Conservation (phyloP, 2,888 invertebrate species). For the Tethea ocularis region DNA sequence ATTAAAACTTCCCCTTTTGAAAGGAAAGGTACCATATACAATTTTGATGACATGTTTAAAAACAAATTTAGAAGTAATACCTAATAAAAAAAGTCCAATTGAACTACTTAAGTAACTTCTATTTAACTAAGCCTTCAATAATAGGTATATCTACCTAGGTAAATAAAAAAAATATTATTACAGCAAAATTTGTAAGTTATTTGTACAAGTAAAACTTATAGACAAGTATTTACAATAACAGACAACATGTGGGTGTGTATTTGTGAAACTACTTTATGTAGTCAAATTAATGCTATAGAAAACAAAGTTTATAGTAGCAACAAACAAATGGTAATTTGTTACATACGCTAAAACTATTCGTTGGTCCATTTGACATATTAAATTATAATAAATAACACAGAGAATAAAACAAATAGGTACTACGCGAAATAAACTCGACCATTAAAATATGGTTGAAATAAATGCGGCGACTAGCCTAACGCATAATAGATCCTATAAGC, state of each 20-base stretch:
- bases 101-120: too few species aligned
- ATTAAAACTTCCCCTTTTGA: constrained; percentile 42
- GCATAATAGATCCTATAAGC: background rate
- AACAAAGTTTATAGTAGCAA: background rate
- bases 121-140: too few species aligned
- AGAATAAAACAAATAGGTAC: background rate
- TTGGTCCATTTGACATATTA: constrained; percentile 5
- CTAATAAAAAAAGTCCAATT: too few species aligned
- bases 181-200: too few species aligned
- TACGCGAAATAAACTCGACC: background rate
- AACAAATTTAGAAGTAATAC: too few species aligned
- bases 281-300: background rate
- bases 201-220: too few species aligned
- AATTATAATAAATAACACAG: background rate
- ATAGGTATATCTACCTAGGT: too few species aligned
- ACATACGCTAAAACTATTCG: background rate
- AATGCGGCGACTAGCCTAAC: background rate
- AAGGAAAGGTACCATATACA: constrained; percentile 28
- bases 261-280: background rate
- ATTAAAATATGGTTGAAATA: constrained; percentile 3
- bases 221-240: too few species aligned
- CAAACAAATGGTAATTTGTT: background rate
- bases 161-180: too few species aligned
- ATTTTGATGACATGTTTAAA: too few species aligned
- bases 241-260: too few species aligned